Conservation (phyloP, 1,140 invertebrate genomes). For the Orussus abietinus region DNA sequence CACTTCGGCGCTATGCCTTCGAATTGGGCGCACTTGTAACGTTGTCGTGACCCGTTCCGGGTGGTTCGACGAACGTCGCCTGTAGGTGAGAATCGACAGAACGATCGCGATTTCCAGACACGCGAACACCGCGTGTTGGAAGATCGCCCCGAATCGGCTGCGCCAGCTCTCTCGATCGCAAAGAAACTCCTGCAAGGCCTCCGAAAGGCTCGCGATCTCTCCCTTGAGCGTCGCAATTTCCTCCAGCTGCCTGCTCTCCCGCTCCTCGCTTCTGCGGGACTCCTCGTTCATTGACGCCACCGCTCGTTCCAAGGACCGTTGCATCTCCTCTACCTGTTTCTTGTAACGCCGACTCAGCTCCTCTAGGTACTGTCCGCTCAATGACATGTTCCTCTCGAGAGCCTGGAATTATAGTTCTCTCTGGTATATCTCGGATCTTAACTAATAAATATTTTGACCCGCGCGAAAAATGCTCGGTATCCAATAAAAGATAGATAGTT, state of each 20-base stretch:
- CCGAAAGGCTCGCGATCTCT: constrained; percentile 59
- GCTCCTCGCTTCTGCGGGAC: constrained; percentile 65
- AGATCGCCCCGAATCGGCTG: constrained; percentile 56
- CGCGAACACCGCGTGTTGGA: constrained; percentile 55
- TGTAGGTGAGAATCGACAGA: constrained; percentile 51
- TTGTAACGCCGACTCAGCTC: constrained; percentile 92
- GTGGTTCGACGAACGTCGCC: constrained; percentile 38
- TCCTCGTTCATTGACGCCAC: constrained; percentile 72
- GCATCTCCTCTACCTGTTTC: constrained; percentile 94
- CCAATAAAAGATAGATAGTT: constrained; percentile 9
- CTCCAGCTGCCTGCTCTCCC: constrained; percentile 63
- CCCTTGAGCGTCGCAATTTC: constrained; percentile 59
- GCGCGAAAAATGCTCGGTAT: too few species aligned
- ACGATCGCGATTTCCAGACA: constrained; percentile 55
- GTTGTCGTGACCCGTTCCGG: too few species aligned
- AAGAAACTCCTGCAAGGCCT: constrained; percentile 57
- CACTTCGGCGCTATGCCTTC: constrained; percentile 26
- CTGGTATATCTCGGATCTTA: too few species aligned
- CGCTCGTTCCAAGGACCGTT: constrained; percentile 78
- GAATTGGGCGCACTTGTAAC: too few species aligned
- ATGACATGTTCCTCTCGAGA: constrained; percentile 92
- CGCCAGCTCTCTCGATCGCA: constrained; percentile 65
- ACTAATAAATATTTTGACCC: too few species aligned
- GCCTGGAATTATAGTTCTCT: too few species aligned
- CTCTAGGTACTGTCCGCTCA: constrained; percentile 92